Base-by-base conservation (phyloP, 1,140 invertebrate genomes). In the Ceratina calcarata region DNA sequence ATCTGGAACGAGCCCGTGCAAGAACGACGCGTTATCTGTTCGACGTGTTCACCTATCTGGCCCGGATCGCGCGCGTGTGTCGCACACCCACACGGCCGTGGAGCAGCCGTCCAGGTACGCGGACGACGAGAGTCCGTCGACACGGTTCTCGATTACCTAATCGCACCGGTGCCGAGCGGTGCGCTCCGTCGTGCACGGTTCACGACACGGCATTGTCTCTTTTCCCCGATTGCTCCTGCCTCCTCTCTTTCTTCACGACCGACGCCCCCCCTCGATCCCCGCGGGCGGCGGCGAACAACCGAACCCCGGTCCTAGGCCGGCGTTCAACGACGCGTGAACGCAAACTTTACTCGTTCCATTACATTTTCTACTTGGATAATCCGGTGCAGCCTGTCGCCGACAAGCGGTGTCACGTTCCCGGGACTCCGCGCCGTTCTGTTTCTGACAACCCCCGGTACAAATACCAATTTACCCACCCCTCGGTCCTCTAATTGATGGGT, bases 111-210 rank as follows among this genome's bases (percentile, higher is more conserved):
- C 55, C 16, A 13, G 55, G 4, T 57, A 57, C 55, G 55, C n/a
- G n/a, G 16, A 57, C 10, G 27, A 10, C 65, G 66, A 71, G 80
- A 67, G 75, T 62, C 70, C 68, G 79, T 81, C 79, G 83, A 84
- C 81, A 87, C 75, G 82, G 84, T 79, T 87, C 66, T 87, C 84
- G 85, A 81, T 88, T 88, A 88, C 86, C 84, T 87, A 88, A 88
- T 88, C 86, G 81, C 74, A 68, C 76, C 79, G 81, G 79, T 32
- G 27, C 27, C 27, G 27, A 32, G 27, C 1, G 27, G 27, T 80
- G 70, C 6, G 37, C 77, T 85, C 73, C 67, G 72, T 84, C 67
- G 79, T 74, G 37, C 37, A 45, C 37, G 37, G 37, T 45, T 45
- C 37, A 45, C 37, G 37, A 79, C 70, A 74, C 61, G 71, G 62